phyloP scores from a whole-genome alignment of 2,797 vertebrate species.

The Pampus argenteus region DNA sequence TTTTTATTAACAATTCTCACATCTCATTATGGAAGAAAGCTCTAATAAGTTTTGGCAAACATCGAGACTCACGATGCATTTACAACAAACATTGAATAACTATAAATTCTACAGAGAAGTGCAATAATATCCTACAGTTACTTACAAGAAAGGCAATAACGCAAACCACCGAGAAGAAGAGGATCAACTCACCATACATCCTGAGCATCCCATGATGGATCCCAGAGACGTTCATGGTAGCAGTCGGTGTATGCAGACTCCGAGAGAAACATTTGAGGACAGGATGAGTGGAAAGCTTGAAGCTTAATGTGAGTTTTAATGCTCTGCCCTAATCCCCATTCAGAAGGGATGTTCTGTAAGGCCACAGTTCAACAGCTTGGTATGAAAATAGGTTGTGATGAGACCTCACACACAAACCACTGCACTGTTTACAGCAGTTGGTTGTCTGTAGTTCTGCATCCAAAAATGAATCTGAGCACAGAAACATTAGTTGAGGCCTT shows the following conservation, averaged over 20 bases:
- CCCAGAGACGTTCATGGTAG: slow-evolving; percentile 64
- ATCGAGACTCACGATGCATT: neutral
- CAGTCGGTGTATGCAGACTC: slow-evolving; percentile 7
- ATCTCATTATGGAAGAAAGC: neutral
- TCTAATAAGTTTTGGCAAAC: neutral
- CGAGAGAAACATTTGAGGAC: slow-evolving; percentile 29
- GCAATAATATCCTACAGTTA: neutral
- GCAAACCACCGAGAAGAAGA: slow-evolving; percentile 7
- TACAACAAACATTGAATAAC: neutral
- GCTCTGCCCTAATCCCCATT: slow-evolving; percentile 73
- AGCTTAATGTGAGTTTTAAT: slow-evolving; percentile 77
- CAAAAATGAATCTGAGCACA: no score
- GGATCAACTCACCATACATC: slow-evolving; percentile 70
- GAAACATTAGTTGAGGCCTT: no score
- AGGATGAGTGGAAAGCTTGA: slow-evolving; percentile 60
- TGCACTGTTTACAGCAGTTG: neutral
- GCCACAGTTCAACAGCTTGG: slow-evolving; percentile 49
- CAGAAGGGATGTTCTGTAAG: slow-evolving; percentile 57
- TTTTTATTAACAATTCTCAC: neutral
- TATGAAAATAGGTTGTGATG: slow-evolving; percentile 47
- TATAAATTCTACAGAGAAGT: neutral
- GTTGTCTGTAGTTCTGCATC: no score
- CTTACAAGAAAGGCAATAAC: neutral
- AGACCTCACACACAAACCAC: slow-evolving; percentile 36
- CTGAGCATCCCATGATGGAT: slow-evolving; percentile 72